These are phyloP conservation scores for Acropora tenuis DNA, from an alignment of 64 coral and sea anemone species.

Conservation along the genomic window DNA sequence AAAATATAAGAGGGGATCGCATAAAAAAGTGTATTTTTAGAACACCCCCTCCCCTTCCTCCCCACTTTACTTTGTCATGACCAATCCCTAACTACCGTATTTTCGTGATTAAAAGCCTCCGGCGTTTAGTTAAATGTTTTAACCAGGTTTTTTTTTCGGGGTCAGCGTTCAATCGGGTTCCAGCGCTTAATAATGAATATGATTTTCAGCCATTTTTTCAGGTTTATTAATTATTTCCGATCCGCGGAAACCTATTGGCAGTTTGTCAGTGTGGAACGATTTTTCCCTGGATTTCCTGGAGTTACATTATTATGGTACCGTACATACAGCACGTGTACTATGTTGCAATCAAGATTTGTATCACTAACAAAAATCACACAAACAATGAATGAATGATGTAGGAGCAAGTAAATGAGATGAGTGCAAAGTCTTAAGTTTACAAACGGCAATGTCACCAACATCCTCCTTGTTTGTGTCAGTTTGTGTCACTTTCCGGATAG, in stretches of 20 bases:
- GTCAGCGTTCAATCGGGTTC: neutral
- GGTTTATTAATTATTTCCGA: slow-evolving; percentile 11
- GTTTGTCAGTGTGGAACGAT: neutral
- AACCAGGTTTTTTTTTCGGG: neutral
- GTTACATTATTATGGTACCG: neutral
- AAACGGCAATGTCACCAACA: neutral
- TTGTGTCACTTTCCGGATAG: neutral
- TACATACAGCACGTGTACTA: neutral
- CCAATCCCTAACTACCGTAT: slow-evolving; percentile 25
- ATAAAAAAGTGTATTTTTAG: no score
- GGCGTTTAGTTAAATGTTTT: slow-evolving; percentile 48
- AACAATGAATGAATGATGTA: no score
- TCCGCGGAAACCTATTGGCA: neutral
- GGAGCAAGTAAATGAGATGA: neutral
- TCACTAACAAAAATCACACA: no score
- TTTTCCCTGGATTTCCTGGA: neutral
- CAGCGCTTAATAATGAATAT: slow-evolving; percentile 9
- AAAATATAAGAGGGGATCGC: no score
- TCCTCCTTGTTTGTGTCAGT: no score
- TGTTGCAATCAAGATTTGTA: no score
- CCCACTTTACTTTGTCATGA: no score
- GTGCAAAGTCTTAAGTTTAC: no score
- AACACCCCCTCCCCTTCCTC: no score
- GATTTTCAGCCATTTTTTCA: neutral
- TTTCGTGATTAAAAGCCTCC: slow-evolving; percentile 70